These are phyloP conservation scores for Esperia sulphurella DNA, from an alignment of 2,888 invertebrate species.

Conservation along the genomic window DNA sequence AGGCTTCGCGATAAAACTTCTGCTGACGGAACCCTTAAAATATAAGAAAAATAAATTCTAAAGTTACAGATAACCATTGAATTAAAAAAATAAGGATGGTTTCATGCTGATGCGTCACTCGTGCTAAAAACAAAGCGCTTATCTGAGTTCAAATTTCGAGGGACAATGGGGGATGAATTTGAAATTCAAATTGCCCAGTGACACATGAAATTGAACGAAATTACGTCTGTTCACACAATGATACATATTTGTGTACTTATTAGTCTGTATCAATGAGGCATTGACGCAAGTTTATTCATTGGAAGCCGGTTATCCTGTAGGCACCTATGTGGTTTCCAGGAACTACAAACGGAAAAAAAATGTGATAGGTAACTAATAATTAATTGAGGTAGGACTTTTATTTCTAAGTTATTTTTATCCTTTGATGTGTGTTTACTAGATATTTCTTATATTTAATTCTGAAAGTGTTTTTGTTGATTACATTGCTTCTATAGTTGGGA, in stretches of 20 bases:
- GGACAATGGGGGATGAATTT: constrained; percentile 40
- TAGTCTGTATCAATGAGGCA: not conserved
- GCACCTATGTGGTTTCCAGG: not conserved
- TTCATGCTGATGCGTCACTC: not conserved
- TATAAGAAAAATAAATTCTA: no score
- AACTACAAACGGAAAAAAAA: no score
- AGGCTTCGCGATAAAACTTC: no score
- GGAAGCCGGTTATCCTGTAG: not conserved
- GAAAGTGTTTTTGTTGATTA: no score
- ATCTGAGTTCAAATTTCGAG: constrained; percentile 12
- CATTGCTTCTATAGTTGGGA: no score
- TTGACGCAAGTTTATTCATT: not conserved
- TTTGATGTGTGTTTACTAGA: no score
- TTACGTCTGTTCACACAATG: constrained; percentile 27
- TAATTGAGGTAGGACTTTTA: no score
- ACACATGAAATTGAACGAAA: constrained; percentile 58
- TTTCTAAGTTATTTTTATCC: no score
- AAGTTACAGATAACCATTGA: no score
- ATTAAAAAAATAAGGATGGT: not conserved
- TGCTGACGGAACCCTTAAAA: no score
- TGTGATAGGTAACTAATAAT: no score
- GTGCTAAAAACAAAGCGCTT: not conserved
- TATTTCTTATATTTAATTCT: no score
- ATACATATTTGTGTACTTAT: not conserved
- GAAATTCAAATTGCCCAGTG: constrained; percentile 60